Conservation (phyloP, 1,140 invertebrate species). For the Drosophila parvula region DNA sequence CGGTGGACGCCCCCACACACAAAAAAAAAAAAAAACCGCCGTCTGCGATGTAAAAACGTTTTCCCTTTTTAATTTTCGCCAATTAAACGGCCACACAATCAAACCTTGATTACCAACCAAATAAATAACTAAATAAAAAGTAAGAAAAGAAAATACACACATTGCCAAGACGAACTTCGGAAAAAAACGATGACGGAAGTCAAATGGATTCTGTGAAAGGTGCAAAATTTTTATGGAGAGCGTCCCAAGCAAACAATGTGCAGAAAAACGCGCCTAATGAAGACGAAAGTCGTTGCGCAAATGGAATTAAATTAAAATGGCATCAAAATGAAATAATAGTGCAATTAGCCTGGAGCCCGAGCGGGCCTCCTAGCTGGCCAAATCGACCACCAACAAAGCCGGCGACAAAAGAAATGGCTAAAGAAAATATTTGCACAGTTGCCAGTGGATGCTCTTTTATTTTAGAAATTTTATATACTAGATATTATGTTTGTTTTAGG, state of each 20-base stretch:
- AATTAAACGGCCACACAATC: conserved; percentile 69
- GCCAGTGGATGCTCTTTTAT: conserved; percentile 4
- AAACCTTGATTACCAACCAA: conserved; percentile 31
- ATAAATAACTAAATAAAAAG: conserved; percentile 47
- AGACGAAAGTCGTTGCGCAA: conserved; percentile 81
- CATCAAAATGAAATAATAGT: conserved; percentile 78
- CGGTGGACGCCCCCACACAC: conserved; percentile 70
- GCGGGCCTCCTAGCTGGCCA: conserved; percentile 40
- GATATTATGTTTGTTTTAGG: no score
- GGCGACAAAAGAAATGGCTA: conserved; percentile 8
- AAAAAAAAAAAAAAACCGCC: not conserved
- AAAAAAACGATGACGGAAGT: conserved; percentile 63
- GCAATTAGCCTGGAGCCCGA: conserved; percentile 62
- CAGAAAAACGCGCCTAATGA: conserved; percentile 56
- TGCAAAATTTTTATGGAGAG: conserved; percentile 65
- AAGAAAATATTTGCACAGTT: conserved; percentile 1
- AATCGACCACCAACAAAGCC: conserved; percentile 35
- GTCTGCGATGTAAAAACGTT: conserved; percentile 50
- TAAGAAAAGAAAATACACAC: conserved; percentile 42
- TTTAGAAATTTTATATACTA: not conserved
- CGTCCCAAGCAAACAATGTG: conserved; percentile 52
- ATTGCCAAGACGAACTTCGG: not conserved
- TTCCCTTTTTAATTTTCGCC: conserved; percentile 82
- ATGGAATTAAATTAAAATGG: conserved; percentile 73
- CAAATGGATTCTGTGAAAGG: conserved; percentile 73